Conservation (phyloP, 2,888 invertebrate species). For the Odontocerum albicorne region DNA sequence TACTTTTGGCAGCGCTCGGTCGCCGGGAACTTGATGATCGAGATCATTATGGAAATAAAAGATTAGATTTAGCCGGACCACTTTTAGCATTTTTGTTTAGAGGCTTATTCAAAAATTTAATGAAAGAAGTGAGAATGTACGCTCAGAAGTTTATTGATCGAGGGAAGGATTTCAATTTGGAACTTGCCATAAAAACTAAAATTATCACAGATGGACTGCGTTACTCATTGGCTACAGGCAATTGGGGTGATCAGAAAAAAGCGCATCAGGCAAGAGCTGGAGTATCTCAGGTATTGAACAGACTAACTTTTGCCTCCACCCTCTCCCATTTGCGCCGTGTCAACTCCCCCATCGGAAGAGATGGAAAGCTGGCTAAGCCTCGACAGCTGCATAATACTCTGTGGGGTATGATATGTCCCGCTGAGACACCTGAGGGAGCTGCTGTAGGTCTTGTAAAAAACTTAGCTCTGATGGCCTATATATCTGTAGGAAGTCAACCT, state of each 20-base stretch:
- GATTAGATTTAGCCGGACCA: conserved; percentile 97
- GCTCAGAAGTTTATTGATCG: conserved; percentile 99
- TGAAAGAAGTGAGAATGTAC: conserved; percentile 97
- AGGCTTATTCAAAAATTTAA: conserved; percentile 92
- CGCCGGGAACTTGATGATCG: conserved; percentile 98
- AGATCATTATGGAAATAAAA: conserved; percentile 99
- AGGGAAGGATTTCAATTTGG: conserved; percentile 98
- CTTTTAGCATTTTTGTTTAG: conserved; percentile 95
- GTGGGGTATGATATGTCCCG: conserved; percentile 99
- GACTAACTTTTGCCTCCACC: conserved; percentile 98
- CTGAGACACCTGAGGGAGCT: conserved; percentile 98
- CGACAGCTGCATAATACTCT: conserved; percentile 98
- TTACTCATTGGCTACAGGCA: conserved; percentile 98
- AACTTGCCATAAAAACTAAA: conserved; percentile 94
- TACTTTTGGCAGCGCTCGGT: conserved; percentile 90
- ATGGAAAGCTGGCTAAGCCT: conserved; percentile 98
- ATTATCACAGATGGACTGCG: conserved; percentile 97
- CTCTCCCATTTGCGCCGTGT: conserved; percentile 96
- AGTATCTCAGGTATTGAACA: conserved; percentile 96
- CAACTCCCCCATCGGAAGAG: conserved; percentile 98
- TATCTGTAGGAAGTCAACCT: conserved; percentile 98
- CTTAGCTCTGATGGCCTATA: conserved; percentile 98
- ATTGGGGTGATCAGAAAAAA: conserved; percentile 99
- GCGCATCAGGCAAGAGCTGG: conserved; percentile 98
- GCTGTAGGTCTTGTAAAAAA: conserved; percentile 98